These are phyloP conservation scores for Amazona ochrocephala DNA, from an alignment of 2,797 vertebrate species.

Conservation along the genomic window DNA sequence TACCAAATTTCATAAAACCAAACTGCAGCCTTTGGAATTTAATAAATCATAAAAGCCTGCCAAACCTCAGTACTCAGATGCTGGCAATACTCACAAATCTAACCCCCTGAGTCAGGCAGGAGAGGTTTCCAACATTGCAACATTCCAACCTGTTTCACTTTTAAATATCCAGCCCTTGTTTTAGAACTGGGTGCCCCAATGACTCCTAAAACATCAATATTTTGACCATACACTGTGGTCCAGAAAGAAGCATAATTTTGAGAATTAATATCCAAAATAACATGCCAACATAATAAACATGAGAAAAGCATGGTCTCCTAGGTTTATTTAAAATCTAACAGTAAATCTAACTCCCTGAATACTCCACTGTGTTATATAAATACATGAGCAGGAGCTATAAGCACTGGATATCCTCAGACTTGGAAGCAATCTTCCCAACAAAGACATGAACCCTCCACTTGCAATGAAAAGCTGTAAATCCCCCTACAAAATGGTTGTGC, in stretches of 20 bases:
- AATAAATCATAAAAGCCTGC: constrained; percentile 51
- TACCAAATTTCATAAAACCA: constrained; percentile 53
- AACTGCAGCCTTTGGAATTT: constrained; percentile 24
- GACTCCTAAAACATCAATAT: not conserved
- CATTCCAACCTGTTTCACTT: not conserved
- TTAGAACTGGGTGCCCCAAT: not conserved
- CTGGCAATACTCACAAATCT: not conserved
- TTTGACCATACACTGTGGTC: not conserved
- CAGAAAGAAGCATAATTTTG: not conserved
- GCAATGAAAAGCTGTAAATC: not conserved
- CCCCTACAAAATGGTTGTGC: constrained; percentile 29
- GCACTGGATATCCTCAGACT: not conserved
- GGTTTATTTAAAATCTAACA: not conserved
- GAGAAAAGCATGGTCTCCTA: not conserved
- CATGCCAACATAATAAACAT: not conserved
- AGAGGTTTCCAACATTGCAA: not conserved
- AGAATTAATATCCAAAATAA: not conserved
- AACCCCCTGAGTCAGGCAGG: not conserved
- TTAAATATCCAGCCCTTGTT: not conserved
- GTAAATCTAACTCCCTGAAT: not conserved
- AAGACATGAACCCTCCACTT: not conserved
- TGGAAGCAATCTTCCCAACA: not conserved
- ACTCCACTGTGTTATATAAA: not conserved
- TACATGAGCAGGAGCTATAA: not conserved
- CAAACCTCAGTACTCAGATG: not conserved